Evolutionary conservation across 2,888 invertebrate species (phyloP).

Genomic region (Himalopsyche japonica): DNA sequence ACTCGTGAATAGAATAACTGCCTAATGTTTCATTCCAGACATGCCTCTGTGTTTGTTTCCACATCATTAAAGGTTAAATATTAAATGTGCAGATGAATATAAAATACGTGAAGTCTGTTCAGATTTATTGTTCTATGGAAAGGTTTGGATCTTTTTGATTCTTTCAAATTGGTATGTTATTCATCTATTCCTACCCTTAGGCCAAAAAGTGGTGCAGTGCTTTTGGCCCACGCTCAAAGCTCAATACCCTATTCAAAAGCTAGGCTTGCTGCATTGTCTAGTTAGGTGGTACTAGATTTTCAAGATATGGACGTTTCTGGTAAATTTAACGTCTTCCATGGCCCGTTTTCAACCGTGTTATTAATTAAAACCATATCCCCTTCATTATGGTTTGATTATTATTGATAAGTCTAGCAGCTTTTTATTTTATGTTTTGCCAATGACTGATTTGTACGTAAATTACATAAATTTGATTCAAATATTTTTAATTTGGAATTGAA

Average conservation of each 20-base stretch:
- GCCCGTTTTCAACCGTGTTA: too few species aligned
- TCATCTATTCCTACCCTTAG: constrained; percentile 11
- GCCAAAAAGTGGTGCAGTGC: constrained; percentile 1
- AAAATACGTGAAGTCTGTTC: neutral
- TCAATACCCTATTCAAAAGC: neutral
- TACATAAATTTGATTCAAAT: too few species aligned
- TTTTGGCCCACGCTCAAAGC: neutral
- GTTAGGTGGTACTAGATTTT: neutral
- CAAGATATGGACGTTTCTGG: neutral
- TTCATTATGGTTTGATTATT: too few species aligned
- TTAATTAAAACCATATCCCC: too few species aligned
- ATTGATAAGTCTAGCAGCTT: too few species aligned
- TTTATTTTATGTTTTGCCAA: too few species aligned
- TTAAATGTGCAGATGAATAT: neutral
- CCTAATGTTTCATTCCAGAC: too few species aligned
- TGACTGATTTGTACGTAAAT: too few species aligned
- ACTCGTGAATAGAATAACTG: too few species aligned
- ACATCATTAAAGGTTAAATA: neutral
- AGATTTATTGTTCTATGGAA: constrained; percentile 2
- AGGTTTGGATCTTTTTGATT: neutral
- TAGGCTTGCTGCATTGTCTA: neutral
- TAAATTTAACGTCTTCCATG: too few species aligned
- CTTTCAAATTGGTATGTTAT: neutral
- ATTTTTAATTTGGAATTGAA: too few species aligned
- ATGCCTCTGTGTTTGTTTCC: neutral